phyloP scores from a whole-genome alignment of 2,888 invertebrate species.

The Monochamus alternatus region DNA sequence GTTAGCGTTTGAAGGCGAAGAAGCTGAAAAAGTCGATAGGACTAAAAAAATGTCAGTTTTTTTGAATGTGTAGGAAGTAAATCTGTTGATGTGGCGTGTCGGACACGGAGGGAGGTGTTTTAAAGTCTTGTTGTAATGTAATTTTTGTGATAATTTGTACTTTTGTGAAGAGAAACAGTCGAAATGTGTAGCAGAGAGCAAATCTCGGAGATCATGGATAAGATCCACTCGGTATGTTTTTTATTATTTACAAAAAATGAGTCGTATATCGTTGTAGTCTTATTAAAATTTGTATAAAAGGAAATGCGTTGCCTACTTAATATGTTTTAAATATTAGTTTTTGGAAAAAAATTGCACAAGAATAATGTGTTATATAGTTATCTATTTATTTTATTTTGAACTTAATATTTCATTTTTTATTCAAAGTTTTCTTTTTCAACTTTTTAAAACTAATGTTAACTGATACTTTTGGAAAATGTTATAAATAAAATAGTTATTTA shows the following conservation, averaged over 20 bases:
- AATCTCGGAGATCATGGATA: constrained; percentile 81
- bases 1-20: constrained; percentile 19
- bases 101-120: neutral
- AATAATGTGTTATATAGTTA: too few relatives aligned
- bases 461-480: too few relatives aligned
- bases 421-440: too few relatives aligned
- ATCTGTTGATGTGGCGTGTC: constrained; percentile 5
- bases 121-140: constrained; percentile 16
- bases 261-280: too few relatives aligned
- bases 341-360: too few relatives aligned
- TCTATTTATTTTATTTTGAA: too few relatives aligned
- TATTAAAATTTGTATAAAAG: too few relatives aligned
- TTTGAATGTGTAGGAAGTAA: constrained; percentile 15
- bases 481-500: too few relatives aligned
- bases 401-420: too few relatives aligned
- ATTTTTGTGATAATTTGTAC: constrained; percentile 25
- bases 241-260: neutral
- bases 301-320: too few relatives aligned
- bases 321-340: too few relatives aligned
- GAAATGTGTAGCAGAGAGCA: constrained; percentile 82
- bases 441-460: too few relatives aligned
- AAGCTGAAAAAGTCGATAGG: neutral
- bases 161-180: constrained; percentile 16
- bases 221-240: constrained; percentile 81
- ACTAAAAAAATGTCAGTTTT: constrained; percentile 21